Evolutionary conservation across 2,888 invertebrate genomes (phyloP), one percentile per base, ranked within the genome.

Genomic region (Pseudococcus jackbeardsleyi): DNA sequence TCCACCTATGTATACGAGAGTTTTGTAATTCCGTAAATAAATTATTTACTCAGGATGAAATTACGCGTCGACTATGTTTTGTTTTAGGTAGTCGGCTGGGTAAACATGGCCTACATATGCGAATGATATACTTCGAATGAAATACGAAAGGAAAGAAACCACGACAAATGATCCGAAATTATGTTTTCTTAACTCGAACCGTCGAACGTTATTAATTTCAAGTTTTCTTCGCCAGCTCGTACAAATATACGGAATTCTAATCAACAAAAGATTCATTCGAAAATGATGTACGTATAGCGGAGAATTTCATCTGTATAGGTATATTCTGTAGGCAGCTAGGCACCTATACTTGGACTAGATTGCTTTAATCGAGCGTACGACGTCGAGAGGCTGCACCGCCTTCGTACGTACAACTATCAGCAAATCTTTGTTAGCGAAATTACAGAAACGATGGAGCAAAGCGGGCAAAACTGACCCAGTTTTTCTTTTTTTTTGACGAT

Each of bases 341-440:
- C 22, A 64, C 64, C 59, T 50, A 33, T 33, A 33, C 26, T n/a
- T 54, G 19, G 64, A 22, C 12, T 64, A 64, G 64, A 64, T 64
- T 64, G 64, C 64, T 64, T 64, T 64, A 64, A 64, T 64, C 64
- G 64, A 64, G 64, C 22, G 64, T 64, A 64, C 11, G 64, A 64
- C 22, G 64, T 64, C 64, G 64, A 64, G 64, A 64, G 64, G 64
- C 22, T 22, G 22, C 11, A 64, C 19, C 3, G 22, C n/a, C 59
- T 19, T 19, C 64, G 64, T 42, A 42, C 6, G 64, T 22, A 22
- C 22, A 64, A 64, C 64, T 22, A 64, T 64, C 64, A 64, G 64
- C 19, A 64, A 64, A 64, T 64, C 64, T 64, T 64, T 64, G 64
- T 64, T 64, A 64, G 64, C 64, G 64, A 64, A 64, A 64, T 64